These are phyloP conservation scores for Melinaea marsaeus DNA, from an alignment of 2,888 invertebrate species.

Conservation along the genomic window DNA sequence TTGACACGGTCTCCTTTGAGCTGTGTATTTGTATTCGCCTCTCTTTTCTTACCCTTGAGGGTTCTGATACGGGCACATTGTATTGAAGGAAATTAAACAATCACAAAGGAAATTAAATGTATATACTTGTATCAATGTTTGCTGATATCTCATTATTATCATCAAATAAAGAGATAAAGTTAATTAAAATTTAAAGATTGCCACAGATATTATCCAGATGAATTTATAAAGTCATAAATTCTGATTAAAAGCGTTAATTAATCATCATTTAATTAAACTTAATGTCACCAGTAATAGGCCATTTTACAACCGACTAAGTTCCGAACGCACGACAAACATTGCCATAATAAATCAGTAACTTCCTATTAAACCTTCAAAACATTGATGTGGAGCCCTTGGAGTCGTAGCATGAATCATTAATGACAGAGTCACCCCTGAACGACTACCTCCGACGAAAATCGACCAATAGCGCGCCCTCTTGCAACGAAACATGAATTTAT, in stretches of 20 bases:
- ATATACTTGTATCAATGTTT: slow-evolving; percentile 2
- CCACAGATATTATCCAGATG: neutral
- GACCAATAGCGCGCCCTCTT: slow-evolving; percentile 26
- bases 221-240: neutral
- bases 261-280: neutral
- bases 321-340: neutral
- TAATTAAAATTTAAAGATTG: neutral
- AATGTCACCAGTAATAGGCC: slow-evolving; percentile 13
- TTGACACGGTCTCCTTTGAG: no score
- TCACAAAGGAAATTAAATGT: neutral
- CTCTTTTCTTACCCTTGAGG: neutral
- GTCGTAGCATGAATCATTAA: slow-evolving; percentile 37
- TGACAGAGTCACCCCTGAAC: slow-evolving; percentile 31
- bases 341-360: slow-evolving; percentile 17
- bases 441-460: slow-evolving; percentile 22
- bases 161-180: slow-evolving; percentile 7
- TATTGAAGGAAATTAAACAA: neutral
- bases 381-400: slow-evolving; percentile 32
- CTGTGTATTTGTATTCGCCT: no score
- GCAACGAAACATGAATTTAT: slow-evolving; percentile 20
- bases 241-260: neutral
- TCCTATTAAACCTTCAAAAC: slow-evolving; percentile 32
- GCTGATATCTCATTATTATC: slow-evolving; percentile 16
- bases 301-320: neutral
- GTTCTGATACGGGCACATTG: neutral